Evolutionary conservation across 2,113 vertebrate species (phyloP).

Genomic region (Mobula birostris): DNA sequence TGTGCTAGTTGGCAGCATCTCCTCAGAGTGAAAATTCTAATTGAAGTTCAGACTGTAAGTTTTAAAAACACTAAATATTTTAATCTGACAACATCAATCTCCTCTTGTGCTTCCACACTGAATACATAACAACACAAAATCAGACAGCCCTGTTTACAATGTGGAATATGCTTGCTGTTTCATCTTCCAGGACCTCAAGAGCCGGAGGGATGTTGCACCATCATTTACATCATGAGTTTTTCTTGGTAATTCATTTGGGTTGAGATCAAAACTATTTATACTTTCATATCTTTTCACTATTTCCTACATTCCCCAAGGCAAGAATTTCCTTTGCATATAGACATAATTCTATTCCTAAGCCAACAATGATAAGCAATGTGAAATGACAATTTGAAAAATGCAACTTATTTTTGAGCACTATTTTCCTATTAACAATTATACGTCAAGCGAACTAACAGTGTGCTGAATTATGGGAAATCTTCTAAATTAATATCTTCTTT

Average conservation of each 20-base stretch:
- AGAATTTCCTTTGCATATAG: background rate
- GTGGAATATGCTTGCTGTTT: background rate
- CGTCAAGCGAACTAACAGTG: background rate
- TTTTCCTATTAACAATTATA: background rate
- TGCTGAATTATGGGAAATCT: background rate
- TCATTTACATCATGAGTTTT: background rate
- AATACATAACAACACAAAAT: background rate
- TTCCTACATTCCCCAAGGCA: background rate
- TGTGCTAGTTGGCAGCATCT: slow-evolving; percentile 13
- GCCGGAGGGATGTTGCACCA: background rate
- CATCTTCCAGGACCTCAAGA: background rate
- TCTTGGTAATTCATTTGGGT: background rate
- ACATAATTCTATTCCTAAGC: background rate
- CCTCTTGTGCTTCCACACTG: background rate
- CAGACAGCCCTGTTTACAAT: background rate
- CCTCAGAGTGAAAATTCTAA: background rate
- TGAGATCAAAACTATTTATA: background rate
- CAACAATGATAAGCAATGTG: background rate
- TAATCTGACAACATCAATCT: background rate
- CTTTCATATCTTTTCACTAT: background rate
- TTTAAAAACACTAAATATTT: slow-evolving; percentile 11
- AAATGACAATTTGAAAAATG: background rate
- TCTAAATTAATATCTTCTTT: background rate
- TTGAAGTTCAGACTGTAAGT: slow-evolving; percentile 2
- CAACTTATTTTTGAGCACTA: background rate